Conservation (phyloP, 30 jellyfish, hydroid and myxozoan species). For the Pelagia noctiluca region DNA sequence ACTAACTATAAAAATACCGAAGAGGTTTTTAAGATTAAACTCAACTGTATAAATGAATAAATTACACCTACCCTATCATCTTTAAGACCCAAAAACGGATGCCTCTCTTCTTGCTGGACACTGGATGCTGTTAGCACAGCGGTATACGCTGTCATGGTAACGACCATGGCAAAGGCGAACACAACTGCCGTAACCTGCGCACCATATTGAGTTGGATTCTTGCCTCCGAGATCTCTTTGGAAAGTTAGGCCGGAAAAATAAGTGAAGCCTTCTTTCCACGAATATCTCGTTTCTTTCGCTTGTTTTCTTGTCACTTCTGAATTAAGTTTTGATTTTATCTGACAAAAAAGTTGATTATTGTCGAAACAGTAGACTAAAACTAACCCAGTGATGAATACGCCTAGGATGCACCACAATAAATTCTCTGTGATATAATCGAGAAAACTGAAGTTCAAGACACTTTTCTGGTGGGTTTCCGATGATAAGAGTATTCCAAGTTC, state of each 20-base stretch:
- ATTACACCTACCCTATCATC: slow-evolving; percentile 74
- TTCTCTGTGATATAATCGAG: slow-evolving; percentile 23
- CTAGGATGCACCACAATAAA: slow-evolving; percentile 45
- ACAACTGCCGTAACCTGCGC: slow-evolving; percentile 85
- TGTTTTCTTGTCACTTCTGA: neutral
- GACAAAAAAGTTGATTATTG: neutral
- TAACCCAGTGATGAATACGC: slow-evolving; percentile 45
- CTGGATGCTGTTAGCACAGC: slow-evolving; percentile 90
- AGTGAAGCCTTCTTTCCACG: slow-evolving; percentile 72
- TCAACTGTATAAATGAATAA: neutral
- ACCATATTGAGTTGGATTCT: slow-evolving; percentile 71
- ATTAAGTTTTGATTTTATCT: neutral
- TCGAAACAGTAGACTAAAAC: slow-evolving; percentile 65
- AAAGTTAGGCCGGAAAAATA: slow-evolving; percentile 85
- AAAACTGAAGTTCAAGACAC: slow-evolving; percentile 63
- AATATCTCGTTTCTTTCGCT: neutral
- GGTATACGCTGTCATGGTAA: slow-evolving; percentile 88
- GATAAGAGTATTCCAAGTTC: slow-evolving; percentile 38
- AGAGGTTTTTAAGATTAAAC: neutral
- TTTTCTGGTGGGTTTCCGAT: neutral
- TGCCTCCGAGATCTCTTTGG: slow-evolving; percentile 96
- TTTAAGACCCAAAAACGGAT: slow-evolving; percentile 74
- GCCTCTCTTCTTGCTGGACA: slow-evolving; percentile 50
- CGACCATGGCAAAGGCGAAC: slow-evolving; percentile 88
- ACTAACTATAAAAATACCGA: neutral